Conservation (phyloP, 2,113 vertebrate species). For the Perognathus longimembris region DNA sequence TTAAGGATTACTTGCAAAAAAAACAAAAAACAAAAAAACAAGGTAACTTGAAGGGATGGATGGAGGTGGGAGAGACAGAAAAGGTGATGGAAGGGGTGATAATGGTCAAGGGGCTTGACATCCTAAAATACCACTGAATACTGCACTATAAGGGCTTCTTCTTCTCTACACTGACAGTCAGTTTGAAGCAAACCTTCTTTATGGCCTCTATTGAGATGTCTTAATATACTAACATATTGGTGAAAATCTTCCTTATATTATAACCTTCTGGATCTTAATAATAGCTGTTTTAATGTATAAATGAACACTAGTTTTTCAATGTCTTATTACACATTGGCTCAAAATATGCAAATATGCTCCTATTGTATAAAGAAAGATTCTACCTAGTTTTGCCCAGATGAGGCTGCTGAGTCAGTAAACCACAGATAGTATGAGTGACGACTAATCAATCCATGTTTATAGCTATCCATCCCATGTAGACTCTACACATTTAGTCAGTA, state of each 20-base stretch:
- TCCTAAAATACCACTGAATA: not conserved
- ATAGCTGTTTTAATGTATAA: not conserved
- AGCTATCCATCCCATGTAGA: too few species aligned
- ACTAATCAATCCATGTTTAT: not conserved
- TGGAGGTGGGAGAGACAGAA: too few species aligned
- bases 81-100: too few species aligned
- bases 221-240: not conserved
- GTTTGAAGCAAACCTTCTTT: too few species aligned
- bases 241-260: not conserved
- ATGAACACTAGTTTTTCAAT: not conserved
- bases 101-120: not conserved
- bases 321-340: not conserved
- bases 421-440: accelerated
- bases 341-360: not conserved
- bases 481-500: not conserved
- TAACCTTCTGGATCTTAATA: not conserved
- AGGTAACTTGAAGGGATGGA: too few species aligned
- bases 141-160: not conserved
- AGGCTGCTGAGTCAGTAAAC: not conserved
- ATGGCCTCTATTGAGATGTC: not conserved
- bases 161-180: not conserved
- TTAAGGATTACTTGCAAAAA: too few species aligned
- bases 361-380: not conserved
- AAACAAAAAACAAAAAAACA: too few species aligned
- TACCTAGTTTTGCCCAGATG: not conserved